Evolutionary conservation across 1,140 invertebrate species (phyloP).

Genomic region (Drosophila teissieri): DNA sequence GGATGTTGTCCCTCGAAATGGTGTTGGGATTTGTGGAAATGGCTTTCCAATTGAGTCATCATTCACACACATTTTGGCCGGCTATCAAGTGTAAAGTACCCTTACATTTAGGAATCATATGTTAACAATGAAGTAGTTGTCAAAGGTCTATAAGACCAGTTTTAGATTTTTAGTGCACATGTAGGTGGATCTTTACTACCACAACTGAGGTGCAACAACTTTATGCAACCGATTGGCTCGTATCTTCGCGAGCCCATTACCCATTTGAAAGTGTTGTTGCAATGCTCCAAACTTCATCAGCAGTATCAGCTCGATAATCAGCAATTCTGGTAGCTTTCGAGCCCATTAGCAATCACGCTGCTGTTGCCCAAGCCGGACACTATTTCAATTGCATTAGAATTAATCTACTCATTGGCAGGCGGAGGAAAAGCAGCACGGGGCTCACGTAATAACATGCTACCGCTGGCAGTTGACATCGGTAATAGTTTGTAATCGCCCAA

Average conservation of each 20-base stretch:
- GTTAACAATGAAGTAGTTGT: neutral
- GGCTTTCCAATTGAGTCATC: constrained; percentile 14
- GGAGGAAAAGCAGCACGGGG: neutral
- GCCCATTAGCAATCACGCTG: constrained; percentile 23
- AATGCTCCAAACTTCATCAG: neutral
- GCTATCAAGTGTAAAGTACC: no score
- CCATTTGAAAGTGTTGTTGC: neutral
- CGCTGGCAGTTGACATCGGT: constrained; percentile 31
- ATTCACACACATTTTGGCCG: neutral
- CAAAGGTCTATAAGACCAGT: neutral
- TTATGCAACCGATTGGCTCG: neutral
- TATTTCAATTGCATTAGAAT: constrained; percentile 43
- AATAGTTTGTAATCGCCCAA: constrained; percentile 43
- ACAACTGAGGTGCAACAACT: neutral
- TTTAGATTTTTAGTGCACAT: neutral
- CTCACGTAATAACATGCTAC: constrained; percentile 34
- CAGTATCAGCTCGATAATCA: neutral
- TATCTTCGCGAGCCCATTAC: neutral
- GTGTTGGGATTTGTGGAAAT: constrained; percentile 23
- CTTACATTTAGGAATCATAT: no score
- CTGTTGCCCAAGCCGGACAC: constrained; percentile 14
- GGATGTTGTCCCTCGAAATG: constrained; percentile 13
- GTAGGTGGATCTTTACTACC: neutral
- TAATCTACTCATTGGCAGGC: constrained; percentile 33
- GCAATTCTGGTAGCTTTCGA: constrained; percentile 20